Base-by-base conservation (phyloP, 2,797 vertebrate genomes). In the Pagetopsis macropterus region DNA sequence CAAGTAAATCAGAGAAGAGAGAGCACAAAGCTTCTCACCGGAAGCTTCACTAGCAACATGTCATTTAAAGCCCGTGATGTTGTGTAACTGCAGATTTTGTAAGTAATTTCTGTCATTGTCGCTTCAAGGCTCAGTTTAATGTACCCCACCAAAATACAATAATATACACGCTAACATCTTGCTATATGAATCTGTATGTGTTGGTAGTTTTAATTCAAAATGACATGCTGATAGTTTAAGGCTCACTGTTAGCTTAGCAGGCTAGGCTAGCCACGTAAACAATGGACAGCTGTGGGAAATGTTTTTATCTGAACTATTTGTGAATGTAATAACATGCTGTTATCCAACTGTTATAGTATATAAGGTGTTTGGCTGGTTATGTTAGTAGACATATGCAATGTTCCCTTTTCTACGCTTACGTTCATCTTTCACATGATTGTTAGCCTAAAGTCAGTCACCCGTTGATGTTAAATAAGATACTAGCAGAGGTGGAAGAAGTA, bases 231-330 rank as follows among this genome's bases (percentile, higher is more conserved):
- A 15, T n/a, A 23, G 15, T 65, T 70, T 63, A 16, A 74, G 11
- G 55, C 52, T 79, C 10, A 8, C 50, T 67, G 66, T 82, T 90
- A 90, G 90, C 88, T 80, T 88, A 88, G 87, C 85, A 15, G 17
- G 80, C 41, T 88, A 91, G 79, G 82, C 5, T 54, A 81, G 82
- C 83, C 84, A 89, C 73, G 82, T 89, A 90, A 92, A 92, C 92
- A 92, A 92, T 81, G 37, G 69, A 56, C 9, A 14, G 21, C 10
- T 21, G 57, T 13, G 52, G 57, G 14, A 56, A 37, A 13, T 31
- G 21, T 73, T 23, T 40, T 5, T 17, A 4, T 11, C 9, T 45
- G 10, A n/a, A 4, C 3, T 37, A 12, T 3, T 1, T 48, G 3
- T 58, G 0, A 13, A 0, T 3, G 13, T 63, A 43, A 3, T 9